Evolutionary conservation across 1,140 invertebrate genomes (phyloP), one percentile per base, ranked within the genome.

Genomic region (Pseudomyrmex flavicornis): DNA sequence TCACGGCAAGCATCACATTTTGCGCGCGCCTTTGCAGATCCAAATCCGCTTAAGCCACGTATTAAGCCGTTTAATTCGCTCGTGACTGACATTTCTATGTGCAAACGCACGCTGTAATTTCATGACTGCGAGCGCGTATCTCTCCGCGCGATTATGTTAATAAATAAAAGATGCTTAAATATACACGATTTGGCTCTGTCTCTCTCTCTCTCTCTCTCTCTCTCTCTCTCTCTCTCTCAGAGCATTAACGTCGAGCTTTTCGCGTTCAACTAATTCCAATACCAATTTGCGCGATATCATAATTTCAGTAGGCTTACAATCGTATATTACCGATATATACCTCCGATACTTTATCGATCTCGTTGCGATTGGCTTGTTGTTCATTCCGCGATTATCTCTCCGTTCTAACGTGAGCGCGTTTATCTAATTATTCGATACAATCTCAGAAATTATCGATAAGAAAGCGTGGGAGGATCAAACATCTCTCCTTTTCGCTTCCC

Each of bases 21-120:
- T 59, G 63, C 50, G 74, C 59, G 48, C 61, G 58, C 66, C 76
- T 80, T 80, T 50, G 46, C 20, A 80, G 22, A 72, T 80, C 66
- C 48, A 80, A 80, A 80, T 79, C 76, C 76, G 66, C 66, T 70
- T 80, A 80, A 80, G 46, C 54, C 15, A 44, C 54, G 54, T 61
- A 59, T 70, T 80, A 80, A 80, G 76, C 76, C 54, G 66, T 80
- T 80, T 80, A 80, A 80, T 72, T 80, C 46, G 76, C 76, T 61
- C 54, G 54, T 80, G 76, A 80, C 66, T 80, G 66, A 80, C 66
- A 35, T 61, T 35, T 35, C 76, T 72, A 80, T 72, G 46, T 46
- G n/a, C 54, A 70, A 72, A 70, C 22, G 59, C n/a, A 72, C 54
- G 12, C 15, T 61, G 44, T 35, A 80, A 80, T 79, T 79, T 79